Evolutionary conservation across 2,113 vertebrate species (phyloP), one percentile per base, ranked within the genome.

Genomic region (Chionomys nivalis): DNA sequence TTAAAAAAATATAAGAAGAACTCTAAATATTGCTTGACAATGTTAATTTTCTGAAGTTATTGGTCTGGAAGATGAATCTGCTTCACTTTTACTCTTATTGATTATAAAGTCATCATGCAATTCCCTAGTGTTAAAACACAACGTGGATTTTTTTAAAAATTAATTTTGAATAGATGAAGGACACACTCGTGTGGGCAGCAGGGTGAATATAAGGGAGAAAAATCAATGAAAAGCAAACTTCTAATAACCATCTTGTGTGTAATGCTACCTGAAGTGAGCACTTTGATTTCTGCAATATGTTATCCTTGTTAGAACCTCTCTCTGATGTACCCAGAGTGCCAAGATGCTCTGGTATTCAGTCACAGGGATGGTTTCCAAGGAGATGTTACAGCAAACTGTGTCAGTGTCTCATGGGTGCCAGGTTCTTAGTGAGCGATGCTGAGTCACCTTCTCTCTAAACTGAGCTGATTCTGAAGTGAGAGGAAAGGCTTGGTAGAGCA

Each of bases 321-420:
- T 96, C 91, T 0, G 0, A 36, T 55, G 91, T 0, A 28, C 39
- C 28, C 55, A 66, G 78, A 36, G 39, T 81, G 76, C 65, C 31
- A 65, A 72, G 36, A 33, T 94, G 39, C 89, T 96, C 91, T 70
- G 78, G 94, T 49, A 94, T 58, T 85, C 52, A 95, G 79, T 85
- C 0, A 0, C 93, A 97, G 91, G 77, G 72, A 70, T 70, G 94
- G 92, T 98, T 98, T 98, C 98, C 98, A 97, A 96, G 97, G 98
- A 98, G 98, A 98, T 97, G 44, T 17, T 83, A 47, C 88, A 96
- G 93, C 72, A 95, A 79, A 96, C 90, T 97, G 97, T 19, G 36
- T 83, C 63, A 83, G 36, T 1, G 73, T 79, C 58, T 75, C 0
- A 49, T 94, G 78, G 79, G 94, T 98, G 96, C 95, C 63, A 95